Evolutionary conservation across 2,888 invertebrate species (phyloP).

Genomic region (Pyrochroa serraticornis): DNA sequence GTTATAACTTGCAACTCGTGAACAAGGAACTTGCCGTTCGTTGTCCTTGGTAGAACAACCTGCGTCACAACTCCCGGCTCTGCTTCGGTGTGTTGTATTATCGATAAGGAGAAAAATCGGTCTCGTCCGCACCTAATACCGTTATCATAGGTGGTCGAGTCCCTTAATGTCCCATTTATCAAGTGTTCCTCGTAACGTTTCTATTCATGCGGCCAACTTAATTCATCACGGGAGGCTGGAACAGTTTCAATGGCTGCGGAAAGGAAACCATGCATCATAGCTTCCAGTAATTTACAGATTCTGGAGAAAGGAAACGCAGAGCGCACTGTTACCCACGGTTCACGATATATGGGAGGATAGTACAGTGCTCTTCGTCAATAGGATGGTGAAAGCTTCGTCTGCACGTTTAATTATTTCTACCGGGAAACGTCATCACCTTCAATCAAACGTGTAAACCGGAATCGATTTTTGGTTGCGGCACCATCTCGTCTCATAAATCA

Average conservation of each 20-base stretch:
- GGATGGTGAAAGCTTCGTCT: background rate
- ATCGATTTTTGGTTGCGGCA: too few species aligned
- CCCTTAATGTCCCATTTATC: conserved; percentile 20
- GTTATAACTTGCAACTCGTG: too few species aligned
- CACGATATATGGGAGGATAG: conserved; percentile 18
- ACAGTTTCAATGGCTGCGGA: conserved; percentile 39
- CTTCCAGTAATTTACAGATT: conserved; percentile 37
- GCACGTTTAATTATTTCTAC: too few species aligned
- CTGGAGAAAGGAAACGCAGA: conserved; percentile 27
- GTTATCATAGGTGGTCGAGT: background rate
- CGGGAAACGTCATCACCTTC: too few species aligned
- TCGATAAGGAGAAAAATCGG: too few species aligned
- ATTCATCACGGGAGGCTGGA: conserved; percentile 39
- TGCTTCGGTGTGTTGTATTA: too few species aligned
- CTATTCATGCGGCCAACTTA: conserved; percentile 33
- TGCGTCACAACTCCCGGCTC: too few species aligned
- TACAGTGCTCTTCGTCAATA: conserved; percentile 2
- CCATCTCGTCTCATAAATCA: too few species aligned
- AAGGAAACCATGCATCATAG: conserved; percentile 39
- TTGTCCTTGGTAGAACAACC: too few species aligned
- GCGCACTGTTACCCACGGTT: conserved; percentile 22
- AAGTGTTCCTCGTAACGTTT: conserved; percentile 22
- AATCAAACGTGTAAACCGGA: too few species aligned
- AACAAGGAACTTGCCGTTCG: too few species aligned
- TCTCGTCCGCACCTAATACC: too few species aligned